Evolutionary conservation across 2,797 vertebrate genomes (phyloP), one percentile per base, ranked within the genome.

Genomic region (Gallinago stenura): DNA sequence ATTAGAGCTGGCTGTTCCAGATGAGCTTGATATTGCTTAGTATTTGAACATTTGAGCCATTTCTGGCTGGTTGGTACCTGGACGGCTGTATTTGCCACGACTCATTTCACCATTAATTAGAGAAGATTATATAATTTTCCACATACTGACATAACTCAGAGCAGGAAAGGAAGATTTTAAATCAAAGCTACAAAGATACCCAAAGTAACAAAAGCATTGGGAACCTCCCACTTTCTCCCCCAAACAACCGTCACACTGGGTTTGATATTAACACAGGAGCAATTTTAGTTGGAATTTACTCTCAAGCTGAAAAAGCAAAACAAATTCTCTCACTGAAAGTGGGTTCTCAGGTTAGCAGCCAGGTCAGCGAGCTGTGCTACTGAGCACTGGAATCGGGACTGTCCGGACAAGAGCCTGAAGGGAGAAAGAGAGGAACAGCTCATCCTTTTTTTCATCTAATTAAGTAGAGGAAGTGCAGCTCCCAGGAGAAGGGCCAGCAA

Each of bases 401-500:
- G 26, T 60, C 62, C 28, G 73, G 39, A 80, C 43, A 17, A 0
- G 4, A 82, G 68, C 56, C 54, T 39, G 13, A 79, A 75, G 18
- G 24, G n/a, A 75, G 9, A 54, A 51, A 75, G 13, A 69, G 8
- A 12, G 12, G 45, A 90, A 86, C 53, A 91, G 85, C 79, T 96
- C 79, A 86, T 87, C 64, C 35, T 89, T 87, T 81, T 43, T 78
- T 62, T 83, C 41, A 86, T 95, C 91, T 91, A 75, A 93, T 96
- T 95, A 96, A 90, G 37, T 15, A 71, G 4, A 0, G 83, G 69
- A 93, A 96, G 73, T 33, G 37, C 5, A 82, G 83, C 62, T 90
- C 62, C 66, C 73, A 93, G 90, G 72, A 93, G 80, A 91, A 82
- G 65, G 86, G 88, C 94, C 93, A 95, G 93, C 77, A 96, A 71